phyloP scores from a whole-genome alignment of 2,888 invertebrate species.

The Heliconius sara region DNA sequence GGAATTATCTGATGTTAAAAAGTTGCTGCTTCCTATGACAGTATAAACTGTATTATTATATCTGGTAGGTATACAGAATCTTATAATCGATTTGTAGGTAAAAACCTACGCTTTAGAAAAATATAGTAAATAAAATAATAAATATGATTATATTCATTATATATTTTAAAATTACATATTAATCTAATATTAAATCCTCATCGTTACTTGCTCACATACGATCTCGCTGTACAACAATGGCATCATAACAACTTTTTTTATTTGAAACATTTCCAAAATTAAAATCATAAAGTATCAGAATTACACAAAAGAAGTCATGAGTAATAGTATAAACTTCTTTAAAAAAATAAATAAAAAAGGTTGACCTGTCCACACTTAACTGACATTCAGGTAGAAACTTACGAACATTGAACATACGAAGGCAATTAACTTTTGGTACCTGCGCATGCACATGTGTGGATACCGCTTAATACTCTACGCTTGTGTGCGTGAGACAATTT shows the following conservation, averaged over 20 bases:
- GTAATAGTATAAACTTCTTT: constrained; percentile 31
- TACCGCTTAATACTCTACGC: constrained; percentile 43
- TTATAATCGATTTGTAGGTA: too few relatives aligned
- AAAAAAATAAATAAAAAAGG: constrained; percentile 43
- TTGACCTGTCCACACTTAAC: constrained; percentile 52
- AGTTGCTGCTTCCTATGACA: too few relatives aligned
- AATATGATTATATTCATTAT: too few relatives aligned
- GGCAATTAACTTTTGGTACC: constrained; percentile 82
- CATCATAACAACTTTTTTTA: background rate
- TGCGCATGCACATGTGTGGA: constrained; percentile 65
- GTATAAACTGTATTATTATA: too few relatives aligned
- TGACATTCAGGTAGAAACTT: constrained; percentile 69
- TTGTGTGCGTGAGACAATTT: constrained; percentile 44
- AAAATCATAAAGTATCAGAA: constrained; percentile 31
- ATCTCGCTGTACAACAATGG: background rate
- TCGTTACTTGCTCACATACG: background rate
- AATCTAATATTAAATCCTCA: background rate
- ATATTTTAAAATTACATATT: background rate
- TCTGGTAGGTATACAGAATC: too few relatives aligned
- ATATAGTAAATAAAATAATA: too few relatives aligned
- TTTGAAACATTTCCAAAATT: constrained; percentile 8
- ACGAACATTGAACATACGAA: constrained; percentile 80
- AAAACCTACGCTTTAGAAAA: too few relatives aligned
- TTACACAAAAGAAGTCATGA: constrained; percentile 32
- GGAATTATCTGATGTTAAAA: too few relatives aligned